phyloP scores from a whole-genome alignment of 1,140 invertebrate genomes.

The Drosophila kanapiae region DNA sequence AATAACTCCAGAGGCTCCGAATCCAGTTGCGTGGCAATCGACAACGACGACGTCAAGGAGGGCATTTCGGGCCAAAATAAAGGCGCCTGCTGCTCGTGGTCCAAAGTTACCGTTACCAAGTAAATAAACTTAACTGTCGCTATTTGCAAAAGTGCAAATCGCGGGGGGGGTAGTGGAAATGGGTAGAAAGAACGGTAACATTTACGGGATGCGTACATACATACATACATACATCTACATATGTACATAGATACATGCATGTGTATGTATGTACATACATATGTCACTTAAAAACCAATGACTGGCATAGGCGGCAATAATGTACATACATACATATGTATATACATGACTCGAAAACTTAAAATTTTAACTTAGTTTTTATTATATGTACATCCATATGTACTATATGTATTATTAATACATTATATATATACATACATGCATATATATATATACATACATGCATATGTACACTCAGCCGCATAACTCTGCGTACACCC shows the following conservation, averaged over 20 bases:
- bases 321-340: conserved; percentile 29
- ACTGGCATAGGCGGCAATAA: neutral
- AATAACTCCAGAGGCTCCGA: conserved; percentile 40
- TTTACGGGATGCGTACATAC: conserved; percentile 49
- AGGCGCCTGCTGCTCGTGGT: conserved; percentile 2
- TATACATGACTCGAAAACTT: too few relatives aligned
- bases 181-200: conserved; percentile 21
- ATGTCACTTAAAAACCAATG: conserved; percentile 28
- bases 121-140: conserved; percentile 80
- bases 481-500: too few relatives aligned
- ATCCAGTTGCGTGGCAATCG: conserved; percentile 73
- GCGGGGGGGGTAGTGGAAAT: neutral
- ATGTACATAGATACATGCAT: too few relatives aligned
- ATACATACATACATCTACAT: too few relatives aligned
- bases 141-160: conserved; percentile 53
- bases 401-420: too few relatives aligned
- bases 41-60: neutral
- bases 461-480: too few relatives aligned
- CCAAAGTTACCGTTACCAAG: conserved; percentile 72
- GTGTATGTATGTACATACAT: conserved; percentile 20
- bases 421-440: neutral
- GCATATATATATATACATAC: neutral
- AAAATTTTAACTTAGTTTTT: neutral
- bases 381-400: neutral
- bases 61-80: neutral